Evolutionary conservation across 2,113 vertebrate genomes (phyloP).

Genomic region (Corythornis cristatus): DNA sequence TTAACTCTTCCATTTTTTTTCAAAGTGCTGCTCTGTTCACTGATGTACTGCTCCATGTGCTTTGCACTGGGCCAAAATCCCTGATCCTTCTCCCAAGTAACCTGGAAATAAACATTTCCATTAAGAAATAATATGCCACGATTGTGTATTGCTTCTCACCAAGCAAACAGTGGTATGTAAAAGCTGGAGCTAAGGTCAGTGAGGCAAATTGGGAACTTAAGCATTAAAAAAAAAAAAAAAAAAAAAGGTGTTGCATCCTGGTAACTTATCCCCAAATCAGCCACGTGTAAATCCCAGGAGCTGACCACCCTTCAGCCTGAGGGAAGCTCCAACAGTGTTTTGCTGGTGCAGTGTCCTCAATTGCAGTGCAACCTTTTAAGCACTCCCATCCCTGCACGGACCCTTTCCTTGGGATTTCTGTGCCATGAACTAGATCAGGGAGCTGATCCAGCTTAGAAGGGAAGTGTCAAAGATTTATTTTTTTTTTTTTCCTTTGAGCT

Average conservation of each 20-base stretch:
- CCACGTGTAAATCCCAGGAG: not conserved
- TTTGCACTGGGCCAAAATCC: not conserved
- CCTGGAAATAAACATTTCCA: not conserved
- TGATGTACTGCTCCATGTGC: not conserved
- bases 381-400: not conserved
- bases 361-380: not conserved
- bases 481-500: constrained; percentile 40
- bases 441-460: constrained; percentile 49
- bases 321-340: not conserved
- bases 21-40: not conserved
- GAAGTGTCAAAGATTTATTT: not conserved
- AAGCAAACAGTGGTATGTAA: not conserved
- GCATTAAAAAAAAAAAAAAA: not conserved
- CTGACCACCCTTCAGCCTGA: not conserved
- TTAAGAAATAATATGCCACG: not conserved
- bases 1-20: not conserved
- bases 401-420: constrained; percentile 17
- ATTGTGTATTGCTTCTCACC: not conserved
- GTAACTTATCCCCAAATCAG: not conserved
- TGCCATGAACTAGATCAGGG: constrained; percentile 16
- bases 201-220: not conserved
- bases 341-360: not conserved
- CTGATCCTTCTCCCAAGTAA: not conserved
- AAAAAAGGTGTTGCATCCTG: not conserved
- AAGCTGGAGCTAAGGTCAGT: not conserved